Evolutionary conservation across 1,140 invertebrate genomes (phyloP), one percentile per base, ranked within the genome.

Genomic region (Chironomus tepperi): DNA sequence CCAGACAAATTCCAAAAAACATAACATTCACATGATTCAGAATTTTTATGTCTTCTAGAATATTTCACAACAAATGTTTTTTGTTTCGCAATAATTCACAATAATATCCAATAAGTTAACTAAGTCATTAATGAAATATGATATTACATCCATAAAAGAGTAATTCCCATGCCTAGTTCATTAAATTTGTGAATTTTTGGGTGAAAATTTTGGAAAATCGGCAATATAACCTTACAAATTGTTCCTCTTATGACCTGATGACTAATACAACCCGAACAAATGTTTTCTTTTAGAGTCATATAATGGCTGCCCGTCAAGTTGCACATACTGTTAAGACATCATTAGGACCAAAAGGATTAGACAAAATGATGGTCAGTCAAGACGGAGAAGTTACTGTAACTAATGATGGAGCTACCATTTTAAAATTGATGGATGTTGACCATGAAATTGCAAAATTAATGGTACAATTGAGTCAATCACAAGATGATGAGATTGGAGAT

Each of bases 401-500:
- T 21, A 99, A 99, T 83, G 98, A 99, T 86, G 98, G 98, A 21
- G 97, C 98, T n/a, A 99, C 98, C 0, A 99, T 99, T 78, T 86
- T 99, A 74, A 96, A 98, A 82, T 88, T 95, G 81, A 99, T 99
- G 98, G 97, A 99, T 85, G 95, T 99, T 12, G 96, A 99, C 18
- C 97, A 99, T 84, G 93, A 99, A 86, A 96, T 99, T 79, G 98
- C 96, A 34, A 99, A 99, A 81, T 84, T 99, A 5, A 93, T 99
- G 89, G 98, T 99, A 15, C 95, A 99, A 80, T 84, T 99, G 67
- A 97, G 96, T 12, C 96, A 99, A 83, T 98, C 97, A 75, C 98
- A 99, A 83, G 98, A 99, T 84, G 96, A 99, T 86, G 98, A 99
- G 86, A 99, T 99, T 81, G 98, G 98, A 21, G 98, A 99, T 87